Evolutionary conservation across 2,797 vertebrate genomes (phyloP).

Genomic region (Fundulus diaphanus): DNA sequence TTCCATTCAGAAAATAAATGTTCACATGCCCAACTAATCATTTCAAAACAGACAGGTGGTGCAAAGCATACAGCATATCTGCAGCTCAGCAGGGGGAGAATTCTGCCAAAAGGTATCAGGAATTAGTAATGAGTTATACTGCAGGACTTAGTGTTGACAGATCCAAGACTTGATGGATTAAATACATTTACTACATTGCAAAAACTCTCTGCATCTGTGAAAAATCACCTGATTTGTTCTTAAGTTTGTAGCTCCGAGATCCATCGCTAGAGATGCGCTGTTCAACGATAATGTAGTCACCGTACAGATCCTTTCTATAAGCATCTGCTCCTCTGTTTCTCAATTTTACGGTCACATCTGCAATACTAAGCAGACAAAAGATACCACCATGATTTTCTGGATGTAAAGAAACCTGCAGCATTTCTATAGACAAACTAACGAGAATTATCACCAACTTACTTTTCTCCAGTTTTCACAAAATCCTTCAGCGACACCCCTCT

Average conservation of each 20-base stretch:
- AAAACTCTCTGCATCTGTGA: neutral
- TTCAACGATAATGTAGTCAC: slow-evolving; percentile 73
- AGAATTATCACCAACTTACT: slow-evolving; percentile 26
- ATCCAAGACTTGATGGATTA: neutral
- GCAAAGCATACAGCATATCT: too few species aligned
- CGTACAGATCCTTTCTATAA: slow-evolving; percentile 52
- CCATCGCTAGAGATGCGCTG: slow-evolving; percentile 57
- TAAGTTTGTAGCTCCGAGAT: slow-evolving; percentile 51
- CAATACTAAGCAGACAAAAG: slow-evolving; percentile 26
- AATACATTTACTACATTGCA: neutral
- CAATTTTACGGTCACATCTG: slow-evolving; percentile 49
- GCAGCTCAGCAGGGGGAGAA: too few species aligned
- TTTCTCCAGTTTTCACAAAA: slow-evolving; percentile 59
- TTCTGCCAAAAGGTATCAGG: too few species aligned
- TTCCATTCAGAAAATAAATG: too few species aligned
- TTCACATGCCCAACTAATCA: too few species aligned
- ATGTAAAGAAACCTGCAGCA: neutral
- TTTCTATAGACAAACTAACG: neutral
- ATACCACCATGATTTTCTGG: neutral
- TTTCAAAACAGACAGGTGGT: too few species aligned
- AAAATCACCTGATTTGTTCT: slow-evolving; percentile 53
- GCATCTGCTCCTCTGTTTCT: slow-evolving; percentile 60
- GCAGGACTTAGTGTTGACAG: neutral
- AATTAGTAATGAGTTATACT: too few species aligned
- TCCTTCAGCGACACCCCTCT: slow-evolving; percentile 74